phyloP scores from a whole-genome alignment of 2,113 vertebrate species.

The Riparia riparia region DNA sequence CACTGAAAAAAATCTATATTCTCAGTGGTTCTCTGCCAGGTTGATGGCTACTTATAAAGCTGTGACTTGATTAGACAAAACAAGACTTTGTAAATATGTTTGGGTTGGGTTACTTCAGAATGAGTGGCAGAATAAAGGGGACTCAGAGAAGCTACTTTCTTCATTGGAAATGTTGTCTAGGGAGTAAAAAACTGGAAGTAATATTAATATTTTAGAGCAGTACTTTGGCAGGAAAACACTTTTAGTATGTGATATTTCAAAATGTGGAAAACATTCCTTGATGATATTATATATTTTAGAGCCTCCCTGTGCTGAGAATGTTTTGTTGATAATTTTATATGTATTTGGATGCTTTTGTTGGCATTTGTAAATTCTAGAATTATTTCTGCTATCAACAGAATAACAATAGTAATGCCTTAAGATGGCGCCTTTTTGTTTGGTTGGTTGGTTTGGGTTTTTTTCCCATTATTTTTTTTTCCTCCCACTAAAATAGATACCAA shows the following conservation, averaged over 20 bases:
- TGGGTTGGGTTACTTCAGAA: neutral
- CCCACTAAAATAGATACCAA: neutral
- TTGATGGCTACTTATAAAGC: neutral
- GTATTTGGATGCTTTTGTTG: neutral
- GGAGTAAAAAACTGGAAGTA: constrained; percentile 24
- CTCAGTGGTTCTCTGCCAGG: neutral
- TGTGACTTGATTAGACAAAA: neutral
- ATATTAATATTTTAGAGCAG: constrained; percentile 6
- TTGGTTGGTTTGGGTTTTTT: neutral
- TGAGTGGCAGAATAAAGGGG: neutral
- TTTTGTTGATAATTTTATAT: constrained; percentile 5
- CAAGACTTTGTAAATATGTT: neutral
- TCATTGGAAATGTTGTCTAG: neutral
- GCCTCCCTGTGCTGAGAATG: neutral
- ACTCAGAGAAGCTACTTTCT: neutral
- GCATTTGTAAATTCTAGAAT: constrained; percentile 3
- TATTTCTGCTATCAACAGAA: constrained; percentile 6
- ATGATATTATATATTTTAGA: constrained; percentile 24
- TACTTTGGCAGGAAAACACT: constrained; percentile 8
- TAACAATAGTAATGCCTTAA: neutral
- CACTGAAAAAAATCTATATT: neutral
- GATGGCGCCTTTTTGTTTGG: neutral
- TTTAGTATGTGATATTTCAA: constrained; percentile 49
- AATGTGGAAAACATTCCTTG: constrained; percentile 23
- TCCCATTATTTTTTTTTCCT: fast-evolving